Evolutionary conservation across 2,888 invertebrate genomes (phyloP).

Genomic region (Hedya salicella): DNA sequence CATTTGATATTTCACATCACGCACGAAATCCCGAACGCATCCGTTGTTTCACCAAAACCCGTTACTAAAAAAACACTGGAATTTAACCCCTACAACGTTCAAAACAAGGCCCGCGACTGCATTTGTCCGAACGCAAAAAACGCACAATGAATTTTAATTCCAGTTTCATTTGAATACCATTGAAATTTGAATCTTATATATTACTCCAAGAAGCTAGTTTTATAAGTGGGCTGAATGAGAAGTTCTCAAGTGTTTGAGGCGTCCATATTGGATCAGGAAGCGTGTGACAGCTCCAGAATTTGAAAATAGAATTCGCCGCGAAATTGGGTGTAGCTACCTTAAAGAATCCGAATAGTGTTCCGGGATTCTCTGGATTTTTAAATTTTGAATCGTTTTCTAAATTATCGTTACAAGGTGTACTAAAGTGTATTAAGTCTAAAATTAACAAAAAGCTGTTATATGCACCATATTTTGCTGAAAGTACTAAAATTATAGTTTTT

Average conservation of each 20-base stretch:
- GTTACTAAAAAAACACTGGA: conserved; percentile 4
- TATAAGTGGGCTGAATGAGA: conserved; percentile 50
- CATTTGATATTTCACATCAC: conserved; percentile 42
- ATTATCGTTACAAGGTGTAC: not conserved
- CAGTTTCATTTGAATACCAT: conserved; percentile 20
- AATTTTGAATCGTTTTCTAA: conserved; percentile 7
- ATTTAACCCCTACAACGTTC: conserved; percentile 12
- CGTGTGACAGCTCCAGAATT: conserved; percentile 66
- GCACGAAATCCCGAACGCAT: conserved; percentile 37
- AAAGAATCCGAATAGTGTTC: conserved; percentile 21
- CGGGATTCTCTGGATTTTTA: not conserved
- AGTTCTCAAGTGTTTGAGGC: conserved; percentile 54
- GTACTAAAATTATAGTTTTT: not conserved
- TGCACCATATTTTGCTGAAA: not conserved
- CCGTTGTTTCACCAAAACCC: conserved; percentile 29
- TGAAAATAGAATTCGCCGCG: conserved; percentile 71
- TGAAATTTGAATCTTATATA: conserved; percentile 33
- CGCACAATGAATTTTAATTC: conserved; percentile 32
- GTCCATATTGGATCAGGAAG: conserved; percentile 70
- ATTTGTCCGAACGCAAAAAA: conserved; percentile 21
- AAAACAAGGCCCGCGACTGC: conserved; percentile 15
- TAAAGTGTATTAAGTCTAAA: conserved; percentile 20
- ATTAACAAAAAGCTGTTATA: not conserved
- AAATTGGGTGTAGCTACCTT: conserved; percentile 66
- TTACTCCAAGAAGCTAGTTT: conserved; percentile 8